Evolutionary conservation across 2,113 vertebrate genomes (phyloP).

Genomic region (Falco punctatus): DNA sequence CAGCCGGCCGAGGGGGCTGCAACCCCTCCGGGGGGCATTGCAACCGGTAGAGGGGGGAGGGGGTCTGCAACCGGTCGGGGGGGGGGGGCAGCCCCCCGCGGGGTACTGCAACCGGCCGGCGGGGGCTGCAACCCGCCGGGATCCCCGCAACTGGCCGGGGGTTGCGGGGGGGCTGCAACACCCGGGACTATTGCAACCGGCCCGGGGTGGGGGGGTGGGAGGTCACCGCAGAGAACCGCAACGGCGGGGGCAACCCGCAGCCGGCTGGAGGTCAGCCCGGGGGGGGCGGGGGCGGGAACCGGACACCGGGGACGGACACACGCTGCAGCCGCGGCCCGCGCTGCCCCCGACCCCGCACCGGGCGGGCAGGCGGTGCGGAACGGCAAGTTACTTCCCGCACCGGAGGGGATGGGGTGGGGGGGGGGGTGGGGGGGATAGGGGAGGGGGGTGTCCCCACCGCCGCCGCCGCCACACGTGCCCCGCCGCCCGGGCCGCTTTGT

Average conservation of each 20-base stretch:
- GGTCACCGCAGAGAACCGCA: background rate
- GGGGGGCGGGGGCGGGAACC: background rate
- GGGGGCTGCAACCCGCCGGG: background rate
- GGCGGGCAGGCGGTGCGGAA: background rate
- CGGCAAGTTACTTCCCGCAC: conserved; percentile 33
- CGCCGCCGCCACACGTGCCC: conserved; percentile 53
- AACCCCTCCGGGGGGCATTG: background rate
- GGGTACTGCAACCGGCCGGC: background rate
- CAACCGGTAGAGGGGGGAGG: too few species aligned
- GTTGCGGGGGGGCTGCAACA: background rate
- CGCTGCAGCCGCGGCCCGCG: background rate
- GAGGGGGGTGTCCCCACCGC: background rate
- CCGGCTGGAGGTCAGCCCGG: background rate
- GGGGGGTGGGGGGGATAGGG: background rate
- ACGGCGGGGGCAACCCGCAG: background rate
- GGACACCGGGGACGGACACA: background rate
- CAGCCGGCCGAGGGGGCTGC: background rate
- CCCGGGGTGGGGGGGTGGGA: background rate
- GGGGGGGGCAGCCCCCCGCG: too few species aligned
- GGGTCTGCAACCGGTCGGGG: too few species aligned
- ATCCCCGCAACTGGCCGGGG: too few species aligned
- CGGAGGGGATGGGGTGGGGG: background rate
- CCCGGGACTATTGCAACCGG: background rate
- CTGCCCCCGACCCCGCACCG: background rate
- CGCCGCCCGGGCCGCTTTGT: background rate